Percentiles rank a stretch among this genome's conserved stretches.
These are phyloP conservation scores for Apus apus DNA, from an alignment of 2,113 vertebrate genomes.

Conservation along the genomic window DNA sequence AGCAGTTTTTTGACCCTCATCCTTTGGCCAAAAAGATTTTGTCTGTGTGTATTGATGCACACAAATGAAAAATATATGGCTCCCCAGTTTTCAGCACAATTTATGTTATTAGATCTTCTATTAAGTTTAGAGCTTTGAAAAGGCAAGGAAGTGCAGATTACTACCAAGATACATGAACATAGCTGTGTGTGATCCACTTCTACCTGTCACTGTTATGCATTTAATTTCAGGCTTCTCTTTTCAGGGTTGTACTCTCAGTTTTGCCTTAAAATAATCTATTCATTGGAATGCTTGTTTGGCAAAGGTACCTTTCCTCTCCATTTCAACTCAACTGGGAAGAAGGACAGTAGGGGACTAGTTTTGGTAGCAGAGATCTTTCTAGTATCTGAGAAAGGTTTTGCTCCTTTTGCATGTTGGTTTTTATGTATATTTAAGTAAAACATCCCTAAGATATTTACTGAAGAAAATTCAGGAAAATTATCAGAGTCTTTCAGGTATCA, in stretches of 20 bases:
- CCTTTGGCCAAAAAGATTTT: not conserved
- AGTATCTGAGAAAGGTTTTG: not conserved
- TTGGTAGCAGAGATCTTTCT: not conserved
- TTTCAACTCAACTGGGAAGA: not conserved
- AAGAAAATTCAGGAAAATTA: not conserved
- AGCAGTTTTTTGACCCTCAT: not conserved
- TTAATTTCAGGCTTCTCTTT: not conserved
- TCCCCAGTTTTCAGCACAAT: not conserved
- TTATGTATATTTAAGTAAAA: not conserved
- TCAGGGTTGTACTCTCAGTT: not conserved
- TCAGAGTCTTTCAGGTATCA: not conserved
- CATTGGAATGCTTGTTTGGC: not conserved
- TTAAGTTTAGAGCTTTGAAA: not conserved
- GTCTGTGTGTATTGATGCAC: not conserved
- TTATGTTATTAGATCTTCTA: not conserved
- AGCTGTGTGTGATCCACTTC: not conserved
- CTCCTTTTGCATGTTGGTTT: not conserved
- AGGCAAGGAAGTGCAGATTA: not conserved
- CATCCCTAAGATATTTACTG: no score
- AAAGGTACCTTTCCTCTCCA: not conserved
- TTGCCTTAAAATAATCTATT: not conserved
- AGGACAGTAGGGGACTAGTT: rapidly evolving
- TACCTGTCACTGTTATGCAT: not conserved
- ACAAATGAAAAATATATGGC: not conserved
- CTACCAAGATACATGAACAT: not conserved